Base-by-base conservation (phyloP, 1,140 invertebrate genomes). In the Tetraneura akinire region DNA sequence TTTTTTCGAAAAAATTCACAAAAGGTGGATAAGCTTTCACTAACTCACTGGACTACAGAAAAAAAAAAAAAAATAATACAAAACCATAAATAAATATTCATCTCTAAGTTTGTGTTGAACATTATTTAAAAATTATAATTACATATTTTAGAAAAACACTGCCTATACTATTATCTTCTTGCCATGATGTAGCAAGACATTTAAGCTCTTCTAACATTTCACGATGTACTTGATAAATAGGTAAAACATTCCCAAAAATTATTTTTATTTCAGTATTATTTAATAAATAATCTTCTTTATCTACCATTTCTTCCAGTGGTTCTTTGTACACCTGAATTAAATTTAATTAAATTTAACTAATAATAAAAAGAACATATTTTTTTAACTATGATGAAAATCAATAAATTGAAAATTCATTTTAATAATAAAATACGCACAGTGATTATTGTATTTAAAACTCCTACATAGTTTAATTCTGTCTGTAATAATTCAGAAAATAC, bases 391-490 rank as follows among this genome's bases (percentile, higher is more conserved):
- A 32, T 5, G 23, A 23, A 32, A 42, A 66, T 13, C 9, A 1
- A 64, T 64, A n/a, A 47, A 47, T 47, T 47, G 11, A 4, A 21
- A 42, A 21, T 9, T 21, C 3, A 45, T 8, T 23, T 21, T 68
- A 5, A 45, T 23, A 10, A 14, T 62, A 85, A 90, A 88, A 84
- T 80, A 83, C 87, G 88, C 86, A 96, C 94, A 84, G 91, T 93
- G 83, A 96, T 89, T 81, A 99, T 96, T 57, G 95, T 98, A 83
- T 94, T 90, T 80, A 99, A 88, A 84, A 98, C 97, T 70, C 91
- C 91, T 62, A 98, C 95, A 88, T 99, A 99, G 89, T 98, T 99
- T 47, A 91, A 93, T 87, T 99, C 97, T 11, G 97, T 99, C 85
- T 98, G 94, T 45, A 96, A 90, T 66, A 99, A 88, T 87, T 99